These are phyloP conservation scores for Paratilapia polleni DNA, from an alignment of 2,113 vertebrate species.

Conservation along the genomic window DNA sequence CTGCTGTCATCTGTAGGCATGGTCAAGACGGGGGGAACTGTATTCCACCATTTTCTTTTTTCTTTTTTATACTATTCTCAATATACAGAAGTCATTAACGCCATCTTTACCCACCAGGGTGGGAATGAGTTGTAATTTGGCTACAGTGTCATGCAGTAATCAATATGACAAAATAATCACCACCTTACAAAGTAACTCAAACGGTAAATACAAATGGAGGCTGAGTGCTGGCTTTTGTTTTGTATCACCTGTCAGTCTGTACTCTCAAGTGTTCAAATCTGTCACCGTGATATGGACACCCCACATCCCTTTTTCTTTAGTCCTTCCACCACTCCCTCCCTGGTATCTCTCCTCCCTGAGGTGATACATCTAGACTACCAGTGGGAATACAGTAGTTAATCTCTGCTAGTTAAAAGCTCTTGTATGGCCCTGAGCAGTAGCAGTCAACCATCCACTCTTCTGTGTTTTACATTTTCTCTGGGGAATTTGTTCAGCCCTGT, in stretches of 20 bases:
- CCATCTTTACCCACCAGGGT: not conserved
- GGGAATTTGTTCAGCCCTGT: constrained; percentile 46
- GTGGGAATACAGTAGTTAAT: constrained; percentile 77
- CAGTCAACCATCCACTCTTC: constrained; percentile 61
- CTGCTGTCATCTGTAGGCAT: constrained; percentile 12
- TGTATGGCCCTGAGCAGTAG: constrained; percentile 74
- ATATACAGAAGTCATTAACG: not conserved
- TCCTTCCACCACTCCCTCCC: constrained; percentile 9
- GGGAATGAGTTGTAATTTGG: not conserved
- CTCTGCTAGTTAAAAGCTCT: constrained; percentile 75
- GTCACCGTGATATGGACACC: constrained; percentile 17
- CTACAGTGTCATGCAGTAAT: not conserved
- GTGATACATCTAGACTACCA: constrained; percentile 65
- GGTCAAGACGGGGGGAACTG: not conserved
- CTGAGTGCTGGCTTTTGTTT: constrained; percentile 34
- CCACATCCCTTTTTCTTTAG: not conserved
- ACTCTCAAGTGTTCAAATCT: constrained; percentile 52
- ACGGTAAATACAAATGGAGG: not conserved
- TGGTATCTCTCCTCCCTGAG: constrained; percentile 55
- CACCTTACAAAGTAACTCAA: not conserved
- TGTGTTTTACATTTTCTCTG: constrained; percentile 46
- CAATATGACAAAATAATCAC: constrained; percentile 15
- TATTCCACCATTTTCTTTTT: not conserved
- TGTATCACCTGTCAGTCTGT: constrained; percentile 42
- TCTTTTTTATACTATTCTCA: not conserved